Evolutionary conservation across 2,797 vertebrate species (phyloP), one percentile per base, ranked within the genome.

Genomic region (Rhinophrynus dorsalis): DNA sequence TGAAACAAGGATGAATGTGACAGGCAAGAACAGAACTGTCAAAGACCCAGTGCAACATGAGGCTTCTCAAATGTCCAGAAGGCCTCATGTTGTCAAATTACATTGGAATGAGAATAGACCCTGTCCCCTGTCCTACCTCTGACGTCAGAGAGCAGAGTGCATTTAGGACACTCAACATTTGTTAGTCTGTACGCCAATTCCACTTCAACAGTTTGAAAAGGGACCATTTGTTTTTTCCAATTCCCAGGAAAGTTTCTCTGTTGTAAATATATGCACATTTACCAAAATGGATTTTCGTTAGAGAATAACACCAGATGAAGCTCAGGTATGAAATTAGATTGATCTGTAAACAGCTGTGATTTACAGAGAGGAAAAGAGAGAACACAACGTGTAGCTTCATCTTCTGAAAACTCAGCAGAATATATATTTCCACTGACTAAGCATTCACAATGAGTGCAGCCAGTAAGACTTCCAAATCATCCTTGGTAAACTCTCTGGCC

Each of bases 401-500:
- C 62, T 73, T 73, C 63, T 63, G 59, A 56, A 63, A 55, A 56
- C 59, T 73, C 75, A 71, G 73, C 79, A 75, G 76, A 75, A 48
- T 64, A 24, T 78, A 82, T 77, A 75, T 77, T 81, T 78, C 55
- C 76, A 62, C 44, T 77, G 29, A 21, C 67, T 75, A 79, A 79
- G 68, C 54, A 64, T 69, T 75, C 76, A 81, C 68, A 79, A 85
- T 84, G 82, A 83, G 72, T 48, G 68, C 80, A 65, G 77, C 78
- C 70, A 79, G 63, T 74, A 83, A 77, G 76, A 81, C 48, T 63
- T 76, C 68, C 58, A 79, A 79, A 67, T 87, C 79, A 2, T 88
- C 86, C 73, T 58, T 94, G 52, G 92, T 93, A 67, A 94, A 89
- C 82, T 93, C 89, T 74, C 80, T 94, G 69, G 92, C 92, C 79